Evolutionary conservation across 1,140 invertebrate species (phyloP), one percentile per base, ranked within the genome.

Genomic region (Eurosta solidaginis): DNA sequence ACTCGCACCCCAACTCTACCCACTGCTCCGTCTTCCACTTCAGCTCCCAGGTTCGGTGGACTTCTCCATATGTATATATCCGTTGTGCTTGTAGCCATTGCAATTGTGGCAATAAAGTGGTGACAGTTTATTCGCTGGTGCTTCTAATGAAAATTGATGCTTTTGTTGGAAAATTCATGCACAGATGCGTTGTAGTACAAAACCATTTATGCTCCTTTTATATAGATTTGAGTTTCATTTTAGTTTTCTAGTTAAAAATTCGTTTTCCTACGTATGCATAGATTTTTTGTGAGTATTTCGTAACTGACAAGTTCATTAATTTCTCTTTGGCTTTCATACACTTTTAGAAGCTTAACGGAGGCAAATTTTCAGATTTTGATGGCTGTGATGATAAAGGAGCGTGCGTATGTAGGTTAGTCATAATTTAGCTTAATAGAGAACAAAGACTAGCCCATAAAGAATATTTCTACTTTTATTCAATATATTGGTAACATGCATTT

Each of bases 81-180:
- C n/a, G n/a, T 47, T n/a, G n/a, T n/a, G n/a, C n/a, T n/a, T n/a
- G n/a, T n/a, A n/a, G n/a, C n/a, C n/a, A n/a, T n/a, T n/a, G 45
- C 45, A 17, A n/a, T 47, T 47, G 45, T 47, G 45, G 3, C 45
- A 47, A 47, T 47, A 47, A 47, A 47, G 45, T 47, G 45, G n/a
- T n/a, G 14, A 3, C 45, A 47, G 45, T 47, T 47, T 47, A 47
- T 47, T 47, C 45, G 14, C 45, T 47, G 17, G 59, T 33, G 27
- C 22, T 40, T 10, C 59, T 68, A 68, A 68, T 68, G 59, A 68
- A 68, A 68, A 68, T 68, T 68, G 59, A 68, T 68, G 59, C 59
- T 68, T 68, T 68, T 68, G 59, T 68, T 59, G 2, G 27, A 59
- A 59, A 14, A 59, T 59, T 68, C n/a, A 40, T 68, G 59, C 29